Conservation (phyloP, 1,140 invertebrate genomes). For the Heliconius hermathena region DNA sequence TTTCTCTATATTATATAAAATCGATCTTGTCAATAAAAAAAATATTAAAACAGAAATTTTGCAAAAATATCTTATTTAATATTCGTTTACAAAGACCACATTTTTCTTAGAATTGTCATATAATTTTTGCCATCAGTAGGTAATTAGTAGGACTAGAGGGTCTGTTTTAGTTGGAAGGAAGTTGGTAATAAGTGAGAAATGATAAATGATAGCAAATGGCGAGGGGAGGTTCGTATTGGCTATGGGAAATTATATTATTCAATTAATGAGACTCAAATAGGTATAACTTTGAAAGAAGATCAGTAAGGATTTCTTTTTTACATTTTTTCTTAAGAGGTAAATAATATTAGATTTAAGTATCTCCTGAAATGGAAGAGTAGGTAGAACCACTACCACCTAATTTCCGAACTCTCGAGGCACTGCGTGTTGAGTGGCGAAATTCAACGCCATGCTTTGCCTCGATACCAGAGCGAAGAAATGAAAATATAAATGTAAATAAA, state of each 20-base stretch:
- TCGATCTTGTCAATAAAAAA: too few species aligned
- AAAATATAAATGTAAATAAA: too few species aligned
- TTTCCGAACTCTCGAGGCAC: too few species aligned
- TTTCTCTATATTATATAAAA: too few species aligned
- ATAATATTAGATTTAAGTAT: not conserved
- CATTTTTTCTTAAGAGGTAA: not conserved
- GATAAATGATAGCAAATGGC: constrained; percentile 26
- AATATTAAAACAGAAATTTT: too few species aligned
- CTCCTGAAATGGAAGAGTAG: too few species aligned
- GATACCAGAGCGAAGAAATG: too few species aligned
- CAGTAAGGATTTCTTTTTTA: not conserved
- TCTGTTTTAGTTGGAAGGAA: constrained; percentile 24
- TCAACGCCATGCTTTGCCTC: too few species aligned
- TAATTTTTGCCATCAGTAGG: not conserved
- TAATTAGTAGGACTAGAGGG: constrained; percentile 20
- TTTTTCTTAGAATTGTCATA: not conserved
- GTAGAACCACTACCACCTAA: too few species aligned
- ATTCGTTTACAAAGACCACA: not conserved
- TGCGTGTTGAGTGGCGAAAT: too few species aligned
- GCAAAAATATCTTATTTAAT: not conserved
- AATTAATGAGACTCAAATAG: constrained; percentile 1
- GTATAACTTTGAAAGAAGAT: not conserved
- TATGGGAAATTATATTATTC: not conserved
- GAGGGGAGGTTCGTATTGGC: constrained; percentile 13
- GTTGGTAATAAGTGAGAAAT: constrained; percentile 25